phyloP scores from a whole-genome alignment of 2,888 invertebrate genomes.

The Hydrotaea cyrtoneurina region DNA sequence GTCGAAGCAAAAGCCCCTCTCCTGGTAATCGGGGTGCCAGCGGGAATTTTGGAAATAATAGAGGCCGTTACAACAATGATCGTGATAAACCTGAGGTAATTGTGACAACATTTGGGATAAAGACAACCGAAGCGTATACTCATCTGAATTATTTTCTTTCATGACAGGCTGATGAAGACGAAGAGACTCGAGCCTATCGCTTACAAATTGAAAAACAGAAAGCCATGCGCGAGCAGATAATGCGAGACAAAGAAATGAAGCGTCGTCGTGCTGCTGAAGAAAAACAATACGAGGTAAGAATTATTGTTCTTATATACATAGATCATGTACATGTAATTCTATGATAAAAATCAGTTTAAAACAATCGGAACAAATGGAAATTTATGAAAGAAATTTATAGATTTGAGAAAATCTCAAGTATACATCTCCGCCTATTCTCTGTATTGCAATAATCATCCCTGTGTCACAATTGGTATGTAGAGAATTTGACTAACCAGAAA shows the following conservation, averaged over 20 bases:
- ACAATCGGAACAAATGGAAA: too few species aligned
- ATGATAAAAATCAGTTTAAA: too few species aligned
- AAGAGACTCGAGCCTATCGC: conserved; percentile 81
- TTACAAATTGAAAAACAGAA: conserved; percentile 82
- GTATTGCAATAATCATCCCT: too few species aligned
- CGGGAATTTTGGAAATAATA: conserved; percentile 58
- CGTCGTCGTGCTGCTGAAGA: conserved; percentile 80
- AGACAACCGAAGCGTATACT: too few species aligned
- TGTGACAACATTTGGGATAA: conserved; percentile 33
- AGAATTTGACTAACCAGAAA: too few species aligned
- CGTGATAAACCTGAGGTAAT: conserved; percentile 77
- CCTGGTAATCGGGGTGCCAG: conserved; percentile 55
- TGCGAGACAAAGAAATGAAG: conserved; percentile 81
- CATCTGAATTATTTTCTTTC: not conserved
- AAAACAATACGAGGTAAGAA: conserved; percentile 78
- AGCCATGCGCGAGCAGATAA: conserved; percentile 80
- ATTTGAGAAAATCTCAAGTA: too few species aligned
- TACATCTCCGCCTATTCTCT: too few species aligned
- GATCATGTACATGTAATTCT: too few species aligned
- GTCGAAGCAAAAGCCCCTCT: conserved; percentile 77
- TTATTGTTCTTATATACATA: not conserved
- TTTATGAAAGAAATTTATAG: too few species aligned
- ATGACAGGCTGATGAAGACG: conserved; percentile 81
- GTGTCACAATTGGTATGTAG: too few species aligned
- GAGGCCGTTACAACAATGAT: conserved; percentile 73